Conservation (phyloP, 2,888 invertebrate species). For the Mythimna loreyi region DNA sequence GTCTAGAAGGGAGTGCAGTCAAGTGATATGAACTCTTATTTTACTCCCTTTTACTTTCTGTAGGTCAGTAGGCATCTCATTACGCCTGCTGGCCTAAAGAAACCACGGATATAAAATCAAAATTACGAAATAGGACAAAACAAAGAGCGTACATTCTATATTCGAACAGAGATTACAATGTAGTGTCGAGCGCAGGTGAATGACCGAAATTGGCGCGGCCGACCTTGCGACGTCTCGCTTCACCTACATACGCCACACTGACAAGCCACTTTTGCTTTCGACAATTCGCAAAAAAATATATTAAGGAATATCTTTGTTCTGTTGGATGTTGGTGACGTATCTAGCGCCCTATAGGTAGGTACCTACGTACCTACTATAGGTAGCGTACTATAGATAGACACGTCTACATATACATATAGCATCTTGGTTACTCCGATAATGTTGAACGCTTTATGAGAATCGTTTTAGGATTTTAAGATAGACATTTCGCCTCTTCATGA, state of each 20-base stretch:
- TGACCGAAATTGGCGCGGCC: conserved; percentile 89
- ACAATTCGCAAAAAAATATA: conserved; percentile 86
- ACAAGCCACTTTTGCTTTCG: conserved; percentile 89
- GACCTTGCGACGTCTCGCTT: conserved; percentile 88
- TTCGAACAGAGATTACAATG: conserved; percentile 74
- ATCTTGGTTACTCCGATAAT: background rate
- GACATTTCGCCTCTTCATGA: background rate
- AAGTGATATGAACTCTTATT: too few relatives aligned
- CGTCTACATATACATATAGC: background rate
- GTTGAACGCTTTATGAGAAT: background rate
- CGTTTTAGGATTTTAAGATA: background rate
- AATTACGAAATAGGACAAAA: conserved; percentile 48
- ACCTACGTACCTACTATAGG: background rate
- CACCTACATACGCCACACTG: conserved; percentile 89
- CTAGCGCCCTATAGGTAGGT: conserved; percentile 54
- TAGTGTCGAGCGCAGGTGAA: conserved; percentile 81
- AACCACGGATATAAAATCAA: conserved; percentile 27
- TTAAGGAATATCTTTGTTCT: conserved; percentile 68
- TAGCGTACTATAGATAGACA: too few relatives aligned
- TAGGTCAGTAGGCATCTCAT: background rate
- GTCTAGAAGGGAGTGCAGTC: too few relatives aligned
- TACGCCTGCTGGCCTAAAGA: too few relatives aligned
- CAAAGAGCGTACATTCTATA: conserved; percentile 59
- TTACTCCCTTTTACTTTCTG: too few relatives aligned
- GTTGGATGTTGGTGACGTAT: conserved; percentile 50